phyloP scores from a whole-genome alignment of 64 coral and sea anemone species.

The Catalaphyllia jardinei region DNA sequence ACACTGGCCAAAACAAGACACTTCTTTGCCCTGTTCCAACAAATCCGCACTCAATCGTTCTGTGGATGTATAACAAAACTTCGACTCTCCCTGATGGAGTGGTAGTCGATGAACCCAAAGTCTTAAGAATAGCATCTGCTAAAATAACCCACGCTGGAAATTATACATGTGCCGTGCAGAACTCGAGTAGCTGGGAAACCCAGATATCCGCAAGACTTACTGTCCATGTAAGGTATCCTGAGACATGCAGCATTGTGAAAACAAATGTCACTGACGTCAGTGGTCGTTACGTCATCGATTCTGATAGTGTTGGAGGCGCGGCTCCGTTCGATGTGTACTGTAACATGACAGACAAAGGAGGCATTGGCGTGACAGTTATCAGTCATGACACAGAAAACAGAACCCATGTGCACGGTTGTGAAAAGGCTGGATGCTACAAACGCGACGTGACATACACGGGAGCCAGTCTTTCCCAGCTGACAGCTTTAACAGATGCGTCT shows the following conservation, averaged over 20 bases:
- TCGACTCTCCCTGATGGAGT: not conserved
- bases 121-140: not conserved
- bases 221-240: not conserved
- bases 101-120: not conserved
- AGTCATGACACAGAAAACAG: conserved; percentile 54
- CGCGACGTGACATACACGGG: not conserved
- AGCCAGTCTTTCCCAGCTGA: not conserved
- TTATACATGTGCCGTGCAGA: conserved; percentile 24
- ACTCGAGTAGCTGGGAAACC: not conserved
- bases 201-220: not conserved
- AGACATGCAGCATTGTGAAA: conserved; percentile 24
- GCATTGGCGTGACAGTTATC: conserved; percentile 56
- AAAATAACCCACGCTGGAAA: not conserved
- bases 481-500: not conserved
- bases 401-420: conserved; percentile 11
- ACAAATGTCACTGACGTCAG: not conserved
- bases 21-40: not conserved
- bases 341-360: conserved; percentile 67
- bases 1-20: not conserved
- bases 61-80: not conserved
- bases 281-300: conserved; percentile 38
- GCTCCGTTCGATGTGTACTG: conserved; percentile 45
- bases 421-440: not conserved
- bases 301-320: not conserved
- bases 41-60: not conserved